A percentile compares a stretch with the other conserved stretches of the same genome.
phyloP scores from a whole-genome alignment of 2,888 invertebrate genomes.

The Drosophila atripex region DNA sequence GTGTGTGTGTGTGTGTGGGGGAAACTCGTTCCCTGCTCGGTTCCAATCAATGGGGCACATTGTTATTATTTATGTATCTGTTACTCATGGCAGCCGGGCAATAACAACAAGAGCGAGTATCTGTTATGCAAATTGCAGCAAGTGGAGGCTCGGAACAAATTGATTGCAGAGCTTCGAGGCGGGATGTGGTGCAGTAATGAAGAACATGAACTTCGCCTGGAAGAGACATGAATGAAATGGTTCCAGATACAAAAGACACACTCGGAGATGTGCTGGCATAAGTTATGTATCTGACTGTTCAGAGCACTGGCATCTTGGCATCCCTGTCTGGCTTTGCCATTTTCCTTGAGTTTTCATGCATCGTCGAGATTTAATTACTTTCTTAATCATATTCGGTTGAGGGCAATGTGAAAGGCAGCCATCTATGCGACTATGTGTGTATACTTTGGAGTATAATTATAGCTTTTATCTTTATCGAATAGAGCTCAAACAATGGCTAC shows the following conservation, averaged over 20 bases:
- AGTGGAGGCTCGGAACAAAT: slow-evolving; percentile 42
- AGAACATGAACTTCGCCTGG: slow-evolving; percentile 49
- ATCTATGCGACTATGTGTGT: slow-evolving; percentile 36
- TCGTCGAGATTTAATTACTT: slow-evolving; percentile 80
- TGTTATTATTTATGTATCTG: slow-evolving; percentile 75
- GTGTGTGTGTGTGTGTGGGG: slow-evolving; percentile 28
- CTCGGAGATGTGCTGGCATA: slow-evolving; percentile 32
- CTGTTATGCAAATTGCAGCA: slow-evolving; percentile 46
- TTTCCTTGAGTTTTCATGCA: slow-evolving; percentile 67
- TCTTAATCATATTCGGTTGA: slow-evolving; percentile 67
- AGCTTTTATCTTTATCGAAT: not conserved
- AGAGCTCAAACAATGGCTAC: slow-evolving; percentile 17
- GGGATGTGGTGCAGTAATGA: slow-evolving; percentile 29
- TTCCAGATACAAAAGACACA: slow-evolving; percentile 27
- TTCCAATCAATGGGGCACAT: slow-evolving; percentile 71
- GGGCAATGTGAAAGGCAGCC: slow-evolving; percentile 60
- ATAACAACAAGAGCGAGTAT: slow-evolving; percentile 37
- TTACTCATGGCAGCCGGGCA: slow-evolving; percentile 74
- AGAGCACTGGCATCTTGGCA: slow-evolving; percentile 15
- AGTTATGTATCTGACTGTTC: slow-evolving; percentile 29
- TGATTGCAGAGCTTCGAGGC: slow-evolving; percentile 53
- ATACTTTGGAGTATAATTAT: slow-evolving; percentile 30
- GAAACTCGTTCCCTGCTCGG: slow-evolving; percentile 64
- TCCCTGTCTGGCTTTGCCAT: slow-evolving; percentile 34
- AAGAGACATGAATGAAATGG: slow-evolving; percentile 62